Conservation (phyloP, 2,113 vertebrate genomes). For the Bubo blakistoni region DNA sequence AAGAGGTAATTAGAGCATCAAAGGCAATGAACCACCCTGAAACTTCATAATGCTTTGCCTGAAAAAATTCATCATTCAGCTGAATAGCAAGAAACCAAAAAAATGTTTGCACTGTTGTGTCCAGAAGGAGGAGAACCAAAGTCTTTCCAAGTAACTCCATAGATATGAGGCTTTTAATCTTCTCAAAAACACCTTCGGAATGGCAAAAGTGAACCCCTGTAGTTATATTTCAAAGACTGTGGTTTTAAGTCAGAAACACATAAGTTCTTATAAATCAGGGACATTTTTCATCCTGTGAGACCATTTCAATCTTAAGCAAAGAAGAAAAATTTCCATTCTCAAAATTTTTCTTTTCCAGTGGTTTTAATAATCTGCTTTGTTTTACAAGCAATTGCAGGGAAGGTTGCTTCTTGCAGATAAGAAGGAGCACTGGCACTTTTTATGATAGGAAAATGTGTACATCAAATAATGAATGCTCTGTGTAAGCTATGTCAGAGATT, state of each 20-base stretch:
- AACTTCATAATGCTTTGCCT: slow-evolving; percentile 38
- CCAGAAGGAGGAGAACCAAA: not conserved
- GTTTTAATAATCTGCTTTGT: not conserved
- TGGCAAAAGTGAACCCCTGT: not conserved
- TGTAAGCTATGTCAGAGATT: not conserved
- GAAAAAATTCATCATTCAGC: slow-evolving; percentile 21
- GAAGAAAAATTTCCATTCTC: not conserved
- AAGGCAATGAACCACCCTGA: slow-evolving; percentile 63
- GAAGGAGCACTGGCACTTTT: not conserved
- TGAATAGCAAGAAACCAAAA: not conserved
- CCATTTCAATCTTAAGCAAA: not conserved
- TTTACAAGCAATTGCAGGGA: not conserved
- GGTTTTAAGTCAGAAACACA: slow-evolving; percentile 14
- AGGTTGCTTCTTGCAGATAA: not conserved
- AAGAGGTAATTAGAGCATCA: slow-evolving; percentile 68
- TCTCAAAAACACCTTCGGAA: not conserved
- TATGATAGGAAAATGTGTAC: not conserved
- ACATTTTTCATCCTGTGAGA: not conserved
- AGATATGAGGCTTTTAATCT: not conserved
- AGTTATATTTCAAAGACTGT: not conserved
- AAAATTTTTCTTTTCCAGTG: not conserved
- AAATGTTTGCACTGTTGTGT: not conserved
- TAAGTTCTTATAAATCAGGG: slow-evolving; percentile 3
- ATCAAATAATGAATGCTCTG: not conserved
- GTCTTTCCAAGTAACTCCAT: not conserved